Base-by-base conservation (phyloP, 2,888 invertebrate species). In the Drosophila setosimentum region DNA sequence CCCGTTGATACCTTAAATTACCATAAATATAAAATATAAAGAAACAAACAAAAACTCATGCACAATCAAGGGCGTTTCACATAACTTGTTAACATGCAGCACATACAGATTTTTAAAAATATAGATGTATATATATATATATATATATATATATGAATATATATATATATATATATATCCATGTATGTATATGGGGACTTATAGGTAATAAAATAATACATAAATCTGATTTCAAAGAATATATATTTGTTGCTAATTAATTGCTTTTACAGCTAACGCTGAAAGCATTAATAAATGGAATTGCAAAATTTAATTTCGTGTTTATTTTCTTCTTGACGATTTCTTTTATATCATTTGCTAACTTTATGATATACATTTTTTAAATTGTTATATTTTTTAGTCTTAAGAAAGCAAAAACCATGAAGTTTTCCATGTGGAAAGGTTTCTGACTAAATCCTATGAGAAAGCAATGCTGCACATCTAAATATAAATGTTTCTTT, bases 1-100 rank as follows among this genome's bases (percentile, higher is more conserved):
- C 79, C 48, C 83, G 78, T 86, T 86, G 81, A 83, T 68, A 88
- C 77, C 83, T 70, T 76, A 65, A 49, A 61, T 37, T 29, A 45
- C 16, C 45, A 27, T 27, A 13, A 50, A 50, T 18, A 29, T 60
- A 61, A 76, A 79, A 79, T 55, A 69, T 58, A 68, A 78, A 57
- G 51, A 75, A 62, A 59, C 58, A 62, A 68, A 63, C 54, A 68
- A n/a, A n/a, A n/a, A 58, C 24, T 40, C 51, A 50, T 51, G 45
- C 45, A 55, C 54, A 68, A 45, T 48, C 45, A 71, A 53, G 21
- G 18, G 50, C 37, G 33, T 70, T 49, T 70, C 33, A 55, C 16
- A 40, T 21, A 4, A 21, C 27, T 55, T 55, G 29, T 55, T 37
- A 29, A 37, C 55, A 55, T 13, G 30, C n/a, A 49, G 27, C 49